phyloP scores from a whole-genome alignment of 2,888 invertebrate genomes.

The Tetheella fluctuosa region DNA sequence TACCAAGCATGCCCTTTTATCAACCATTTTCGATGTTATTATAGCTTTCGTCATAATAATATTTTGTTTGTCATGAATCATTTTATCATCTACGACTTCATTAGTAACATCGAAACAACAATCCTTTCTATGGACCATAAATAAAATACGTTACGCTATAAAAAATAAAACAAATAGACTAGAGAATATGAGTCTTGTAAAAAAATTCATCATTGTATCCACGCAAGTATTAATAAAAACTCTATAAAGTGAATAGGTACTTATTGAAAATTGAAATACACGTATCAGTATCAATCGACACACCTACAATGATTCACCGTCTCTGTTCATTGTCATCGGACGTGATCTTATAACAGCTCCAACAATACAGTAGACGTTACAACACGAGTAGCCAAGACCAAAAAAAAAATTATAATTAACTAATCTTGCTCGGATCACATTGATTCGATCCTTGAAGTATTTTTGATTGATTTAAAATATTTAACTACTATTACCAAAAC shows the following conservation, averaged over 20 bases:
- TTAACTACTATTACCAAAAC: neutral
- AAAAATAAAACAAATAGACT: slow-evolving; percentile 9
- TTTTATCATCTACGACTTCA: slow-evolving; percentile 6
- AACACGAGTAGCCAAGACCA: slow-evolving; percentile 26
- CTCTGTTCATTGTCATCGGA: slow-evolving; percentile 30
- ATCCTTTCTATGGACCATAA: slow-evolving; percentile 1
- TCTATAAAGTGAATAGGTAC: slow-evolving; percentile 32
- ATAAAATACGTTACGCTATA: slow-evolving; percentile 3
- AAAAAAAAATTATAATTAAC: slow-evolving; percentile 37
- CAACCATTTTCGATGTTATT: neutral
- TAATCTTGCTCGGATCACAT: slow-evolving; percentile 2
- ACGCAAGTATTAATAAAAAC: slow-evolving; percentile 35
- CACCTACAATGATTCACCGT: slow-evolving; percentile 44
- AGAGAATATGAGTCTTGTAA: neutral
- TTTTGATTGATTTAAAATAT: neutral
- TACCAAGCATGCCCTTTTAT: neutral
- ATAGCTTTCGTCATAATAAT: neutral
- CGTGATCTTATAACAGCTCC: slow-evolving; percentile 38
- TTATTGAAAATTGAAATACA: slow-evolving; percentile 47
- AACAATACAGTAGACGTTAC: slow-evolving; percentile 21
- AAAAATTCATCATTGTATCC: neutral
- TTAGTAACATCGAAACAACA: slow-evolving; percentile 3
- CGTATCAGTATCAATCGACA: slow-evolving; percentile 36
- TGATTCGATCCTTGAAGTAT: neutral
- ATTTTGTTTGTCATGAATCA: neutral